Evolutionary conservation across 1,140 invertebrate species (phyloP), one percentile per base, ranked within the genome.

Genomic region (Trichonephila inaurata): DNA sequence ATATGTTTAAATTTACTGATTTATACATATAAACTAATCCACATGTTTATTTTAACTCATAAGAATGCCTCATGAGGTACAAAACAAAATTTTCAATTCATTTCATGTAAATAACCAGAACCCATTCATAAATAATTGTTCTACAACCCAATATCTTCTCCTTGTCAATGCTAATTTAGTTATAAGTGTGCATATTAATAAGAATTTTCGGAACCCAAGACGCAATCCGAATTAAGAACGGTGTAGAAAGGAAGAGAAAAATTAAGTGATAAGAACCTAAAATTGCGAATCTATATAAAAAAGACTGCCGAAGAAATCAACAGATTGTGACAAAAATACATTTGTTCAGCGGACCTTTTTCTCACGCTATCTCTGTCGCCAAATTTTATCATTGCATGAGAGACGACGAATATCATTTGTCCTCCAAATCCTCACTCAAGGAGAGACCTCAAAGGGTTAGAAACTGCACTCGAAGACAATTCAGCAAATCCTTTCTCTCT

Each of bases 361-460:
- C 81, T 83, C 81, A 51, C 81, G 51, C 69, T 21, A 83, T 28
- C 44, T 14, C 69, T 77, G 44, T 83, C 81, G 40, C 51, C 81
- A 64, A 44, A 44, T 28, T 58, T 44, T 83, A 33, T 51, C 8
- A 19, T 62, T 77, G 69, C 69, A 40, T 77, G 69, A 77, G 69
- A 77, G 69, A 69, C 69, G 28, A 33, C 28, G 24, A 77, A 77
- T 33, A 28, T 28, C 14, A 77, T 77, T 77, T 77, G 69, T 24
- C 85, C 28, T 58, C 85, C n/a, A 87, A 87, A 87, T 61, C 85
- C 19, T 12, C 24, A n/a, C 28, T 87, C 85, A 87, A 87, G 85
- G 85, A 64, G 85, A 81, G 77, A 64, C 60, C 62, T 64, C 24
- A 87, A 87, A 87, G 85, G 85, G 85, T 87, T 87, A 58, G 51